These are phyloP conservation scores for Gymnosoma rotundatum DNA, from an alignment of 2,888 invertebrate genomes.

Conservation along the genomic window DNA sequence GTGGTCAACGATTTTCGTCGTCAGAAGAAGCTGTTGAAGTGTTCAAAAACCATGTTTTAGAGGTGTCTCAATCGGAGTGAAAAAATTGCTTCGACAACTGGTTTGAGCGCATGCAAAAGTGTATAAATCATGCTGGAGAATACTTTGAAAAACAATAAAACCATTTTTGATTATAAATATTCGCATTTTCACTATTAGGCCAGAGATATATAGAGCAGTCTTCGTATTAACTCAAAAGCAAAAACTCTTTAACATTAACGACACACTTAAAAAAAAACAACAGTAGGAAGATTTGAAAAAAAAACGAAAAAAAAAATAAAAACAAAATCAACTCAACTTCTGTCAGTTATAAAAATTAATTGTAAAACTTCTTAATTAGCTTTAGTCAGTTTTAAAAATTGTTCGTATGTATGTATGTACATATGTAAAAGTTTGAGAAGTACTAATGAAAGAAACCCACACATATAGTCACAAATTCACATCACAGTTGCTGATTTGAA, in stretches of 20 bases:
- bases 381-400: slow-evolving; percentile 6
- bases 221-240: slow-evolving; percentile 12
- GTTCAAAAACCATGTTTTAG: no score
- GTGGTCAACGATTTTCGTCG: no score
- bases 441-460: neutral
- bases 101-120: no score
- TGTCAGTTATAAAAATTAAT: slow-evolving; percentile 64
- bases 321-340: slow-evolving; percentile 48
- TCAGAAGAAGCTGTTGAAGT: no score
- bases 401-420: neutral
- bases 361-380: slow-evolving; percentile 66
- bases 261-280: slow-evolving; percentile 3
- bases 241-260: neutral
- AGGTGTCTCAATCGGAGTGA: no score
- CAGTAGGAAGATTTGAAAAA: slow-evolving; percentile 10
- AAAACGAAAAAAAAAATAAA: neutral
- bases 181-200: no score
- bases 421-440: neutral
- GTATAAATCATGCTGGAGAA: no score
- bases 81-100: no score
- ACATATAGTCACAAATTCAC: neutral
- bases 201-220: no score
- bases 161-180: no score
- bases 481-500: neutral
- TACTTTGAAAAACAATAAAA: no score